These are phyloP conservation scores for Dione juno DNA, from an alignment of 2,888 invertebrate species.

Conservation along the genomic window DNA sequence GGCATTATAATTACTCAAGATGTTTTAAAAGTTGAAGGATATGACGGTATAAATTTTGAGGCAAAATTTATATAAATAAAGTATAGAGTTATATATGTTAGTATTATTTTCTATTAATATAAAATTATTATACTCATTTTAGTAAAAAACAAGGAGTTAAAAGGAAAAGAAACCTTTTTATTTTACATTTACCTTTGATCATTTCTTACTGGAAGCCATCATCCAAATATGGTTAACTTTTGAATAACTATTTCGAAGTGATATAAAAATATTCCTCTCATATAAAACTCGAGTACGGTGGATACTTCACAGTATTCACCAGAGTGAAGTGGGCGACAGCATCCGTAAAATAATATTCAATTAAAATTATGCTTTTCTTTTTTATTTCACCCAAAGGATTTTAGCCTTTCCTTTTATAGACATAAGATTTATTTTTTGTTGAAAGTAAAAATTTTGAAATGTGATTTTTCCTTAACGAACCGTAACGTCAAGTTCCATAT, in stretches of 20 bases:
- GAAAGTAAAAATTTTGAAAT: background rate
- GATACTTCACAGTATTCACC: constrained; percentile 31
- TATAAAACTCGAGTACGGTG: constrained; percentile 19
- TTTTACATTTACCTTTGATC: constrained; percentile 6
- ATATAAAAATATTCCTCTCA: constrained; percentile 27
- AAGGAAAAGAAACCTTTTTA: background rate
- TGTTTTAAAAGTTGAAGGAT: too few relatives aligned
- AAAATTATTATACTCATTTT: too few relatives aligned
- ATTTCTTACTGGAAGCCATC: constrained; percentile 7
- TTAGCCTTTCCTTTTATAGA: background rate
- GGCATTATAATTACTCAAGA: too few relatives aligned
- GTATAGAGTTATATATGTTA: too few relatives aligned
- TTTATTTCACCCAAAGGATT: background rate
- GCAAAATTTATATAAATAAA: too few relatives aligned
- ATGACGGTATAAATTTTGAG: too few relatives aligned
- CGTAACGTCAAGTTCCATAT: constrained; percentile 20
- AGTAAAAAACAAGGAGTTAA: background rate
- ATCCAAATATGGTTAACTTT: constrained; percentile 16
- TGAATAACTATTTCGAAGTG: constrained; percentile 24
- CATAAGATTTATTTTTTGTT: background rate
- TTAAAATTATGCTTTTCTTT: constrained; percentile 20
- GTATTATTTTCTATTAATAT: too few relatives aligned
- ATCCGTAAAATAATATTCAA: constrained; percentile 21
- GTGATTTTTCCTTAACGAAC: constrained; percentile 21
- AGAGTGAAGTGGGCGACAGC: constrained; percentile 27